Evolutionary conservation across 2,888 invertebrate genomes (phyloP), one percentile per base, ranked within the genome.

Genomic region (Penaeus monodon): DNA sequence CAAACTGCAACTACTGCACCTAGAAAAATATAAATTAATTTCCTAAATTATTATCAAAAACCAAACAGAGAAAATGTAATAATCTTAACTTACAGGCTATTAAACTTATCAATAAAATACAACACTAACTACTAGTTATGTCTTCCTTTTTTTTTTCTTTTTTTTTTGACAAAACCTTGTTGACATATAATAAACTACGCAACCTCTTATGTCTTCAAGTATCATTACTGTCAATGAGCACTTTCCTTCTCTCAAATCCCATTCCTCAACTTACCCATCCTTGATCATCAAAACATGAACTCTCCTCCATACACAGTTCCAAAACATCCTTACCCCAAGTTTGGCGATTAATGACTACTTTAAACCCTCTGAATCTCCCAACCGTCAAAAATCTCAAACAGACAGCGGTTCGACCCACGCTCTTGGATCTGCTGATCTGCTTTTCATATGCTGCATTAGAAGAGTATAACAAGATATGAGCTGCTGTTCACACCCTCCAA

Each of bases 301-400:
- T 98, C 97, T 0, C 98, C 98, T 65, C 97, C 97, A 92, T 97
- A 98, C 2, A 98, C 97, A 0, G 96, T 97, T 14, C 98, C 98
- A 92, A 98, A 98, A 0, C 97, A 97, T n/a, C 98, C 98, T 92
- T 97, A n/a, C 96, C 17, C 96, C 97, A 33, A 97, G 93, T 92
- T 95, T 96, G 44, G n/a, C 97, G 94, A 93, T 97, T 97, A 90
- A 97, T 95, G 38, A 97, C 97, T 63, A 98, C 96, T 84, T 95
- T 94, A 91, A 97, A n/a, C 96, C 85, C 97, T 94, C 0, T 96
- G 94, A 79, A 98, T 94, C 92, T 98, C 97, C 97, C 97, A 98
- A 91, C 96, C 96, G 92, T 97, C 97, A 66, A 96, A 89, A n/a
- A 82, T 85, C 70, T 89, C 88, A 70, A 89, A 86, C 64, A 89